Evolutionary conservation across 2,888 invertebrate genomes (phyloP).

Genomic region (Drosophila meridionalis): DNA sequence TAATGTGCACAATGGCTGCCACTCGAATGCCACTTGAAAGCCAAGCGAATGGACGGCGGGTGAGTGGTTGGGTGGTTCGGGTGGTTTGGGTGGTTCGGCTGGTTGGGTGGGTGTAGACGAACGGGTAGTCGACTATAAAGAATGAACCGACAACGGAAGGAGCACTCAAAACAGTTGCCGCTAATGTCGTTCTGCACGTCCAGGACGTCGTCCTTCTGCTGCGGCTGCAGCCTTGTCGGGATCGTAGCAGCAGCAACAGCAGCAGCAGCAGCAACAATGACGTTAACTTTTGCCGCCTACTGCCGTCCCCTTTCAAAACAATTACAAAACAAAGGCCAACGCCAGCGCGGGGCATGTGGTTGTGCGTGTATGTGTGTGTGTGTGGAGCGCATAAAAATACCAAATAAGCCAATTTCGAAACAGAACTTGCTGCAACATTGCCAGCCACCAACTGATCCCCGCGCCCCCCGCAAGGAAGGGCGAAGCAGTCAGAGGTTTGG

Average conservation of each 20-base stretch:
- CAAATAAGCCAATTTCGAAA: conserved; percentile 79
- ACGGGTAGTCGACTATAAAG: conserved; percentile 64
- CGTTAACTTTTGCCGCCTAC: conserved; percentile 78
- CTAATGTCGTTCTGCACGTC: conserved; percentile 70
- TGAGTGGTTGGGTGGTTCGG: neutral
- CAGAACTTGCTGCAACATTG: conserved; percentile 65
- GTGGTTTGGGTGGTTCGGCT: neutral
- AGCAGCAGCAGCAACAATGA: conserved; percentile 52
- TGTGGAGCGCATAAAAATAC: conserved; percentile 70
- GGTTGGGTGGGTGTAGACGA: neutral
- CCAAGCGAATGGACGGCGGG: conserved; percentile 27
- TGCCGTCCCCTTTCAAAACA: conserved; percentile 67
- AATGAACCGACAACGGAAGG: conserved; percentile 75
- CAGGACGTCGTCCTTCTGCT: conserved; percentile 63
- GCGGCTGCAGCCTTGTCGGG: conserved; percentile 21
- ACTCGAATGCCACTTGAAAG: conserved; percentile 81
- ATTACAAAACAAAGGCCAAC: conserved; percentile 77
- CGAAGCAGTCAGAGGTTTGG: conserved; percentile 26
- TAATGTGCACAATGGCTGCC: conserved; percentile 82
- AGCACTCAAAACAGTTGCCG: conserved; percentile 81
- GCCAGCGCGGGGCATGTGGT: conserved; percentile 26
- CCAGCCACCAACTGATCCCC: conserved; percentile 6
- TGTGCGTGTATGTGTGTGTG: conserved; percentile 24
- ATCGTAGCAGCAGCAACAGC: conserved; percentile 32
- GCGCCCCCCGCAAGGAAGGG: conserved; percentile 2